These are phyloP conservation scores for Lepeophtheirus nordmannii DNA, from an alignment of 2,888 invertebrate genomes.

Conservation along the genomic window DNA sequence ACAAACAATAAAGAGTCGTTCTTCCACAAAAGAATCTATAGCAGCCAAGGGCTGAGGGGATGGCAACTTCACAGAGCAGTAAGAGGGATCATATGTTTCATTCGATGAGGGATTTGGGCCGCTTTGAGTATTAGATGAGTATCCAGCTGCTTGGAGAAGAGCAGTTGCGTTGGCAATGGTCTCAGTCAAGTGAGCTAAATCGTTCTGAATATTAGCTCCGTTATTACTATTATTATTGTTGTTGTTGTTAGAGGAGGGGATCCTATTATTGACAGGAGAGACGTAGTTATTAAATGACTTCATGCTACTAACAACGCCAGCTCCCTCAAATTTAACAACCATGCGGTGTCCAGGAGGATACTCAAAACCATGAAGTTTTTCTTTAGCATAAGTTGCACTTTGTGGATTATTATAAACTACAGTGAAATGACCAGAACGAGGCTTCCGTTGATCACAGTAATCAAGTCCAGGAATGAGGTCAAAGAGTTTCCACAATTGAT, in stretches of 20 bases:
- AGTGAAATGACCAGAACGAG: constrained; percentile 37
- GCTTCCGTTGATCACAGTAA: constrained; percentile 37
- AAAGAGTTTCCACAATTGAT: constrained; percentile 65
- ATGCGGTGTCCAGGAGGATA: constrained; percentile 73
- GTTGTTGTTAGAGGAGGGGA: background rate
- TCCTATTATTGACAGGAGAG: constrained; percentile 20
- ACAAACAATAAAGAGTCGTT: constrained; percentile 42
- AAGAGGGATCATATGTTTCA: constrained; percentile 35
- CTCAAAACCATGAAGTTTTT: constrained; percentile 76
- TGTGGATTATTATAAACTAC: constrained; percentile 55
- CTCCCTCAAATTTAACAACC: constrained; percentile 50
- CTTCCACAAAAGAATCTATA: constrained; percentile 36
- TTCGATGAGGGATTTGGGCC: constrained; percentile 26
- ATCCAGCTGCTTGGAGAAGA: constrained; percentile 42
- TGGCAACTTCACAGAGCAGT: constrained; percentile 51
- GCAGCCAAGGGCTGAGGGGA: constrained; percentile 43
- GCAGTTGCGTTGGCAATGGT: constrained; percentile 62
- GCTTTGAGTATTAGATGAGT: constrained; percentile 27
- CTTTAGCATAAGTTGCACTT: constrained; percentile 56
- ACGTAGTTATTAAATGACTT: constrained; percentile 22
- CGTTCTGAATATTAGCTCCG: constrained; percentile 35
- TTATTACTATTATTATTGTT: constrained; percentile 8
- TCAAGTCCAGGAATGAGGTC: constrained; percentile 63
- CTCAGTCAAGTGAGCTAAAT: constrained; percentile 51
- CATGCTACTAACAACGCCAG: background rate